phyloP scores from a whole-genome alignment of 2,797 vertebrate species.

The Apogon talboti region DNA sequence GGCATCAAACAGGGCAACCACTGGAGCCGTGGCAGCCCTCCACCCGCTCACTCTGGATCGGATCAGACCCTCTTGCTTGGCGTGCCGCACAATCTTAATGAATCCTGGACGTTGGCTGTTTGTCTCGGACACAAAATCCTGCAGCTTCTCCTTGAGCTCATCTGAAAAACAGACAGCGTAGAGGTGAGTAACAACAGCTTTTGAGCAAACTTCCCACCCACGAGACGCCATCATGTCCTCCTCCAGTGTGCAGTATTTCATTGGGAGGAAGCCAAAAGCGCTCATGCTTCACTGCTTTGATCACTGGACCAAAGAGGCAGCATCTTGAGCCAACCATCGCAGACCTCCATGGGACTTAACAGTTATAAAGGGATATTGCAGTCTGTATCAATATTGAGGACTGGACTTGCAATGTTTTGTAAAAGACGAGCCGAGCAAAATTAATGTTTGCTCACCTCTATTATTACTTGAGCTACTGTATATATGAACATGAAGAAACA shows the following conservation, averaged over 20 bases:
- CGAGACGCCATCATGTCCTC: constrained; percentile 54
- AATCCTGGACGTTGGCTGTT: constrained; percentile 90
- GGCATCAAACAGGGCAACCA: constrained; percentile 97
- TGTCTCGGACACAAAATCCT: constrained; percentile 89
- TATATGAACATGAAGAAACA: constrained; percentile 25
- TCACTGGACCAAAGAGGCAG: constrained; percentile 71
- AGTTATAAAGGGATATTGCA: constrained; percentile 61
- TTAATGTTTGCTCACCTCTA: constrained; percentile 54
- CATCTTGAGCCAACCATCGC: constrained; percentile 55
- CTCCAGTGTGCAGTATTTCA: constrained; percentile 62
- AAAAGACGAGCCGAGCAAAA: constrained; percentile 37
- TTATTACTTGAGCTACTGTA: constrained; percentile 50
- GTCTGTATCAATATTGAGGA: constrained; percentile 49
- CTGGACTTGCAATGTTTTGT: constrained; percentile 55
- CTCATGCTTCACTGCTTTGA: constrained; percentile 69
- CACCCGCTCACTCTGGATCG: constrained; percentile 96
- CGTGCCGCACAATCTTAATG: constrained; percentile 94
- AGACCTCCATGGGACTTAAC: constrained; percentile 59
- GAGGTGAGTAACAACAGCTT: constrained; percentile 34
- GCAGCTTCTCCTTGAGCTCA: constrained; percentile 94
- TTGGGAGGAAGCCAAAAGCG: constrained; percentile 61
- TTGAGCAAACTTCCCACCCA: constrained; percentile 64
- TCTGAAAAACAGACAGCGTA: constrained; percentile 78
- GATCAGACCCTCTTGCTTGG: constrained; percentile 95
- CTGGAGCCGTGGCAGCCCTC: constrained; percentile 92